Evolutionary conservation across 2,113 vertebrate genomes (phyloP).

Genomic region (Lathamus discolor): DNA sequence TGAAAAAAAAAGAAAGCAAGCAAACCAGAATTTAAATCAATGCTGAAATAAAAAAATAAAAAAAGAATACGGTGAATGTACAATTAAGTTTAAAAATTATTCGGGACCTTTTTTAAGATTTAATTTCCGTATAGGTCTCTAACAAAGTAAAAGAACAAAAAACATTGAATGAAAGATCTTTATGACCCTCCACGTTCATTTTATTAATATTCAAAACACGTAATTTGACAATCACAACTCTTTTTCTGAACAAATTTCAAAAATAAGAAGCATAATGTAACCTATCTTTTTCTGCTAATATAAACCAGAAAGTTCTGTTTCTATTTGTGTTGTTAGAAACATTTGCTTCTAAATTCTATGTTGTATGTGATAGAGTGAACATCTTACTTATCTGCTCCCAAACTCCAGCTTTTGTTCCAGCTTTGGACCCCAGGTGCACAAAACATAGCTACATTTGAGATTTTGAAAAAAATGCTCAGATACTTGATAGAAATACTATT

Average conservation of each 20-base stretch:
- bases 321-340: background rate
- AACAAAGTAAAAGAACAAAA: background rate
- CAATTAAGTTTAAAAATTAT: background rate
- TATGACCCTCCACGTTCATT: background rate
- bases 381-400: background rate
- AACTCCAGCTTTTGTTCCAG: background rate
- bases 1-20: too few species aligned
- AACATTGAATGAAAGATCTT: background rate
- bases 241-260: background rate
- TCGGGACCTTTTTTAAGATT: background rate
- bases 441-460: background rate
- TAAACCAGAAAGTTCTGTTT: background rate
- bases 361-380: background rate
- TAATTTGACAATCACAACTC: background rate
- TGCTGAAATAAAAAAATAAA: background rate
- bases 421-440: background rate
- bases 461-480: background rate
- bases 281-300: background rate
- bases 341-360: background rate
- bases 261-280: background rate
- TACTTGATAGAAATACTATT: background rate
- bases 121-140: background rate
- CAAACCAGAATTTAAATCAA: background rate
- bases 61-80: fast-evolving
- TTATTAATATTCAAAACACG: background rate